phyloP scores from a whole-genome alignment of 2,113 vertebrate species.

The Podarcis raffonei region DNA sequence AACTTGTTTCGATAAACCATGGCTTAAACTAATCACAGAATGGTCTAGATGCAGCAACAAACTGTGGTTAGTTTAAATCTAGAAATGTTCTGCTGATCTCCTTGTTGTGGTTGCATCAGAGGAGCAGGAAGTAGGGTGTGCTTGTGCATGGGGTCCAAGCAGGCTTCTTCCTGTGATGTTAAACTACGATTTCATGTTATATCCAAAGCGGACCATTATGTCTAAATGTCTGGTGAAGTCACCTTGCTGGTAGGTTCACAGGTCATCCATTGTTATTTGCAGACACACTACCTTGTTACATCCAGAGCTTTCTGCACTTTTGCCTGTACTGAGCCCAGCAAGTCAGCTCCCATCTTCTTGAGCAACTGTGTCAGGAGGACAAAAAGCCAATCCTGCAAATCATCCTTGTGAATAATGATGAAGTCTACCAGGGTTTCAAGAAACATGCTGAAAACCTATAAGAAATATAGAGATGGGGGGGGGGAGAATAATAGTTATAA shows the following conservation, averaged over 20 bases:
- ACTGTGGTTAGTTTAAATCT: neutral
- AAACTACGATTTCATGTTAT: neutral
- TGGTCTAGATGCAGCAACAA: neutral
- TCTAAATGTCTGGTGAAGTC: neutral
- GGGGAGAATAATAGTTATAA: neutral
- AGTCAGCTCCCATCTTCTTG: constrained; percentile 98
- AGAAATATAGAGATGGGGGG: constrained; percentile 26
- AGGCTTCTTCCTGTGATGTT: neutral
- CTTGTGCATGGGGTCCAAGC: neutral
- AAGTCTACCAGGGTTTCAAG: constrained; percentile 98
- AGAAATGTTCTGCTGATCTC: neutral
- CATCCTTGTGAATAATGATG: constrained; percentile 94
- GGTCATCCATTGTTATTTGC: constrained; percentile 15
- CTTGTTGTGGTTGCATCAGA: neutral
- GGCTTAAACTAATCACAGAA: neutral
- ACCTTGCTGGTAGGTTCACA: neutral
- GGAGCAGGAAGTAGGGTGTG: neutral
- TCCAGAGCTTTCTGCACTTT: constrained; percentile 98
- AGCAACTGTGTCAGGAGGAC: constrained; percentile 96
- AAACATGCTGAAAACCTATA: constrained; percentile 98
- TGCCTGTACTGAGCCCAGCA: constrained; percentile 96
- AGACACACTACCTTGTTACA: constrained; percentile 86
- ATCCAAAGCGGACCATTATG: neutral
- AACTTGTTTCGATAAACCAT: neutral
- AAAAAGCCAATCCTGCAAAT: constrained; percentile 98